Evolutionary conservation across 2,888 invertebrate genomes (phyloP), one percentile per base, ranked within the genome.

Genomic region (Eretmocerus hayati): DNA sequence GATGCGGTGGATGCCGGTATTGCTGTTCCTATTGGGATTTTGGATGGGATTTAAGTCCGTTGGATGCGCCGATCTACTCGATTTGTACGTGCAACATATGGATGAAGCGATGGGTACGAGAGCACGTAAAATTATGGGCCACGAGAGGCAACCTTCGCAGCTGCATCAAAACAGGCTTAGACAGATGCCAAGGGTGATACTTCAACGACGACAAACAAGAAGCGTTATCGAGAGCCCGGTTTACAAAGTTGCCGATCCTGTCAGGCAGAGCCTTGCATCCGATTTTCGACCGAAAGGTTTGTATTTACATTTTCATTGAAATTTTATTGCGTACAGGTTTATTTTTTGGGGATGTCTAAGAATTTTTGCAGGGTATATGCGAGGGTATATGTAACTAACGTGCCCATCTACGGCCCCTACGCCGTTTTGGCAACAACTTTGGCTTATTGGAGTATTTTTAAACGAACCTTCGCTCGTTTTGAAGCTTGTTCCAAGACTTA

Each of bases 51-150:
- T n/a, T n/a, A n/a, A n/a, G n/a, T n/a, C n/a, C n/a, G n/a, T n/a
- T n/a, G 59, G 56, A 35, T 44, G 54, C 21, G 64, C 62, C 35
- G 71, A 71, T 50, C 59, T 71, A 5, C 32, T 71, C 53, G 70
- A 70, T 45, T 63, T 70, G 5, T 71, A 71, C 50, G 71, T 71
- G 18, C 64, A 70, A 46, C 69, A 71, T 61, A 71, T 71, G 70
- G 70, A 71, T 56, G 68, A 71, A 48, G 64, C 65, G 5, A 71
- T 69, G 69, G 15, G 52, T 9, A 52, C 43, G 36, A 23, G 15
- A 15, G 36, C 15, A 4, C 41, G 46, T 20, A 18, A 35, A 20
- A 9, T 9, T 13, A 20, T 9, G 30, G 30, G 13, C 32, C 16
- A 45, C 15, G 30, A 23, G 33, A 18, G 20, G n/a, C 18, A 16